Evolutionary conservation across 2,888 invertebrate genomes (phyloP).

Genomic region (Caenorhabditis imperialis): DNA sequence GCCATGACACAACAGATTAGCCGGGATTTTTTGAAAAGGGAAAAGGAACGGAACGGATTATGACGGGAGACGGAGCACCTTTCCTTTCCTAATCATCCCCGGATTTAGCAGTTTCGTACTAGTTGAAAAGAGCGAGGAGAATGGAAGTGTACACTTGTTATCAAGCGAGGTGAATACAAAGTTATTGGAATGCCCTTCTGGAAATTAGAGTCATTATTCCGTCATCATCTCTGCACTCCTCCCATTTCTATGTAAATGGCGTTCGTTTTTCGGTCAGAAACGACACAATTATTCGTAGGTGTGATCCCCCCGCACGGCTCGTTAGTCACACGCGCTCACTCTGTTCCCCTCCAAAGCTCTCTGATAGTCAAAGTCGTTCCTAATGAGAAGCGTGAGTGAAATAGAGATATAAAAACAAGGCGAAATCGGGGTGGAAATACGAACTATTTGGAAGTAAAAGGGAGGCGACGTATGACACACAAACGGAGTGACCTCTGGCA

Average conservation of each 20-base stretch:
- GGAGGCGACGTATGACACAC: slow-evolving; percentile 9
- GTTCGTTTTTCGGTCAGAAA: not conserved
- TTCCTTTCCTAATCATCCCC: not conserved
- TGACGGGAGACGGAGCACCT: not conserved
- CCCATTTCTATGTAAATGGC: too few relatives aligned
- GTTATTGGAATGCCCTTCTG: too few relatives aligned
- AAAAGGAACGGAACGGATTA: too few relatives aligned
- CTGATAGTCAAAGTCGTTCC: slow-evolving; percentile 9
- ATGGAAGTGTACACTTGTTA: not conserved
- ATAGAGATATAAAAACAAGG: not conserved
- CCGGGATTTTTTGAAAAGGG: too few relatives aligned
- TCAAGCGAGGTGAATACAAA: too few relatives aligned
- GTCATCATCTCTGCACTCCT: too few relatives aligned
- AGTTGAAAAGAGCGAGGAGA: not conserved
- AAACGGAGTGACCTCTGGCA: slow-evolving; percentile 33
- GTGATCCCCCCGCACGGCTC: not conserved
- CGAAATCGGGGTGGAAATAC: not conserved
- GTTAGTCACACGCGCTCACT: slow-evolving; percentile 8
- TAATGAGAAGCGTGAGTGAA: slow-evolving; percentile 8
- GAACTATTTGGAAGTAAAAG: not conserved
- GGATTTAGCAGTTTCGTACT: slow-evolving; percentile 5
- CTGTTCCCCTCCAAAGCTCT: not conserved
- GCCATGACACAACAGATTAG: too few relatives aligned
- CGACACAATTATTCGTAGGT: not conserved
- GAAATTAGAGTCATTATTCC: not conserved